Evolutionary conservation across 1,140 invertebrate species (phyloP).

Genomic region (Lethocerus indicus): DNA sequence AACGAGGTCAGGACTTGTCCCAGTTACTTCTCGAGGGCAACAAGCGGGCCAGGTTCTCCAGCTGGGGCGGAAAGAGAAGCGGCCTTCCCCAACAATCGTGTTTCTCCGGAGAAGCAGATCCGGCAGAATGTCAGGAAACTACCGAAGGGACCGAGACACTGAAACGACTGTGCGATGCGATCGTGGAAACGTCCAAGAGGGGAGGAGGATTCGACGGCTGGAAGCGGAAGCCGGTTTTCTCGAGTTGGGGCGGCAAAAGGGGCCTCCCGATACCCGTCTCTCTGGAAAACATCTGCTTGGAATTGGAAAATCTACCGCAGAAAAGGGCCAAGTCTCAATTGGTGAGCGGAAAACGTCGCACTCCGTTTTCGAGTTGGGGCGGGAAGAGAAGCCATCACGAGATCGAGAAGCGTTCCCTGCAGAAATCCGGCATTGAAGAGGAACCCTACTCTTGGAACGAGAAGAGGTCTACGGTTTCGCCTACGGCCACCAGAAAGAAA

Average conservation of each 20-base stretch:
- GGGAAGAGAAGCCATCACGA: constrained; percentile 21
- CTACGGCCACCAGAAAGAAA: neutral
- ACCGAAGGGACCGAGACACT: neutral
- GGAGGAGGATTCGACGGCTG: neutral
- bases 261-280: neutral
- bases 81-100: neutral
- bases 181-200: neutral
- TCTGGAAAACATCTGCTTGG: neutral
- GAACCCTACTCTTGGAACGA: no score
- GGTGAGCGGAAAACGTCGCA: neutral
- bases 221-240: constrained; percentile 10
- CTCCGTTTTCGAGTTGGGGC: constrained; percentile 24
- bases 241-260: constrained; percentile 13
- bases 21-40: neutral
- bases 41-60: constrained; percentile 23
- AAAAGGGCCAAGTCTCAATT: constrained; percentile 13
- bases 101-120: neutral
- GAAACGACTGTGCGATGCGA: neutral
- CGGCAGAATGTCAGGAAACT: neutral
- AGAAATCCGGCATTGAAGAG: no score
- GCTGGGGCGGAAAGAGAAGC: constrained; percentile 24
- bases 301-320: neutral
- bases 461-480: no score
- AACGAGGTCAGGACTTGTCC: constrained; percentile 10
- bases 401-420: neutral